These are phyloP conservation scores for Onychomys arenicola DNA, from an alignment of 2,797 vertebrate genomes.

Conservation along the genomic window DNA sequence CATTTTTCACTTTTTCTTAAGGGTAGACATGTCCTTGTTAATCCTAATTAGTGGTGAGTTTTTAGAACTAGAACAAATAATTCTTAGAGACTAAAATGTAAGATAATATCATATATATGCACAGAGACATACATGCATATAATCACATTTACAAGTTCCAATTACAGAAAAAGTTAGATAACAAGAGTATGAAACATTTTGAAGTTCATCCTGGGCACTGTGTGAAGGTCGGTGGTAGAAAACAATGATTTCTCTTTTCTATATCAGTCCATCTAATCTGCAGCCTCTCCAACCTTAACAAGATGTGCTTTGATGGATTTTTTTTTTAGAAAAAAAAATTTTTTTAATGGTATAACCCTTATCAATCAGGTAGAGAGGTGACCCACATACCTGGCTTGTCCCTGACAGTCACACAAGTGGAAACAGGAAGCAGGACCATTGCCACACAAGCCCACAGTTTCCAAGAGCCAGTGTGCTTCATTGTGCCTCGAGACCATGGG, in stretches of 20 bases:
- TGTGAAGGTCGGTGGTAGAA: background rate
- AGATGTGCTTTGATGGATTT: conserved; percentile 47
- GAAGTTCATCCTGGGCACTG: background rate
- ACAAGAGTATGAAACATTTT: background rate
- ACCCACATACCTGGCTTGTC: conserved; percentile 92
- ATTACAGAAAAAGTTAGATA: background rate
- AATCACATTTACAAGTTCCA: conserved; percentile 46
- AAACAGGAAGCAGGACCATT: conserved; percentile 87
- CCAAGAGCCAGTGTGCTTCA: conserved; percentile 91
- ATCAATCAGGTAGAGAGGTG: background rate
- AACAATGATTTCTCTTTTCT: conserved; percentile 45
- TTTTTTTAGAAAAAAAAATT: too few relatives aligned
- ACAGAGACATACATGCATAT: background rate
- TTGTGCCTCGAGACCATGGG: conserved; percentile 89
- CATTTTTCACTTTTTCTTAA: conserved; percentile 59
- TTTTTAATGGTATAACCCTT: conserved; percentile 38
- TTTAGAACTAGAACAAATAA: conserved; percentile 15
- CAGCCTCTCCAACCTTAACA: background rate
- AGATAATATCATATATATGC: background rate
- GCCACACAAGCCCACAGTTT: conserved; percentile 91
- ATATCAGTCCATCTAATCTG: background rate
- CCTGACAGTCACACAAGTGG: conserved; percentile 90
- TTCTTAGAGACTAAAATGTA: background rate
- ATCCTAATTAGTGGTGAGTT: conserved; percentile 21
- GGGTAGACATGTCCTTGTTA: background rate